Evolutionary conservation across 2,113 vertebrate species (phyloP), one percentile per base, ranked within the genome.

Genomic region (Vimba vimba): DNA sequence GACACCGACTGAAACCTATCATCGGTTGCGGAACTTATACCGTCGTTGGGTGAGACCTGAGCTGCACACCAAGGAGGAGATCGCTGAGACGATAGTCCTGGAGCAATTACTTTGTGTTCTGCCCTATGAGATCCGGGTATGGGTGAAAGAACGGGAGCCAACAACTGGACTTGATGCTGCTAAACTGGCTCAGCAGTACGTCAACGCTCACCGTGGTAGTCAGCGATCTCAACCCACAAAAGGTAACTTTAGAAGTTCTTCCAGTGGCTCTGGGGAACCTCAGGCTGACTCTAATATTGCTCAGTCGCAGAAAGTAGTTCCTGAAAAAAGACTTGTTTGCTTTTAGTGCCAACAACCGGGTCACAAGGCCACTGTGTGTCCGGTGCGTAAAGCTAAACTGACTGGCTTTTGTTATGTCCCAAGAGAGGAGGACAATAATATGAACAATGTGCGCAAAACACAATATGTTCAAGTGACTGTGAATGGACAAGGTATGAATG

Each of bases 81-180:
- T 60, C 23, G 2, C 55, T 21, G 69, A 62, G 69, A 45, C 33
- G 11, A 73, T 83, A 8, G 13, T 52, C 39, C 62, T 71, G 13
- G 47, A 83, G 9, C 64, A 71, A 25, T 52, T 76, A 4, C 83
- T 84, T 12, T 4, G 3, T 6, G n/a, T 84, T 10, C 83, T 76
- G 8, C 55, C 36, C 15, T 21, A 45, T 9, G 39, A 43, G 39
- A 43, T 43, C 4, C 39, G 39, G 4, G 6, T 43, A 6, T 73
- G 69, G 19, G 36, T 73, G 6, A 73, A n/a, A 19, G 36, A 43
- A 43, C 21, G 23, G 1, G 33, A 73, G 69, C 69, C 21, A 3
- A 4, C 17, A 21, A 71, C 68, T 21, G 69, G 36, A 43, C 19
- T 43, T 10, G 36, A 39, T 43, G 69, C 36, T 43, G 36, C 69